These are phyloP conservation scores for Procapra przewalskii DNA, from an alignment of 2,113 vertebrate species.

Conservation along the genomic window DNA sequence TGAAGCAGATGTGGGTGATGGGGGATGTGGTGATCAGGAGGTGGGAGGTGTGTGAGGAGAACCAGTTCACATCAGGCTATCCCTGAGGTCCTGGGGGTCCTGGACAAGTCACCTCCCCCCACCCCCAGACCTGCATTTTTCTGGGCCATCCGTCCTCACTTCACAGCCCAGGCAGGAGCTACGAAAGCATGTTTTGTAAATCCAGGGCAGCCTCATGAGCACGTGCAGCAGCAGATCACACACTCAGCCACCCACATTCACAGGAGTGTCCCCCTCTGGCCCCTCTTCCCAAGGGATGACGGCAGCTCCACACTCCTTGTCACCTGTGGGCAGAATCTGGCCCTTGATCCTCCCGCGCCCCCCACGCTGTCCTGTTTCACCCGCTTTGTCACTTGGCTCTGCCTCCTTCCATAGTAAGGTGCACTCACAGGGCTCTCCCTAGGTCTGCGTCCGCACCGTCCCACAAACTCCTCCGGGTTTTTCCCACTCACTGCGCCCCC, in stretches of 20 bases:
- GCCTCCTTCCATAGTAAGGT: not conserved
- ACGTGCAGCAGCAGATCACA: not conserved
- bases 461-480: not conserved
- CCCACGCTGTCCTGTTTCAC: not conserved
- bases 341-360: not conserved
- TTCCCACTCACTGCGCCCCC: not conserved
- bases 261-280: not conserved
- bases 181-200: not conserved
- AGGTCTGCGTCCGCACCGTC: not conserved
- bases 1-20: not conserved
- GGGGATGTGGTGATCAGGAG: not conserved
- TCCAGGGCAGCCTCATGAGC: not conserved
- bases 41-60: not conserved
- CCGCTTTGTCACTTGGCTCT: not conserved
- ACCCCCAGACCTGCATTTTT: not conserved
- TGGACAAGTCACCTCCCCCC: not conserved
- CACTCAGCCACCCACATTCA: not conserved
- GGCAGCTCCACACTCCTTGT: not conserved
- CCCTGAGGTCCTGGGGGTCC: not conserved
- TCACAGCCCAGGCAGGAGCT: not conserved
- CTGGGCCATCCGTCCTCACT: accelerated
- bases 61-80: accelerated
- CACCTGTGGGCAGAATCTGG: not conserved
- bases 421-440: not conserved
- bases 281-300: not conserved